Evolutionary conservation across 2,888 invertebrate genomes (phyloP).

Genomic region (Hipparchia semele): DNA sequence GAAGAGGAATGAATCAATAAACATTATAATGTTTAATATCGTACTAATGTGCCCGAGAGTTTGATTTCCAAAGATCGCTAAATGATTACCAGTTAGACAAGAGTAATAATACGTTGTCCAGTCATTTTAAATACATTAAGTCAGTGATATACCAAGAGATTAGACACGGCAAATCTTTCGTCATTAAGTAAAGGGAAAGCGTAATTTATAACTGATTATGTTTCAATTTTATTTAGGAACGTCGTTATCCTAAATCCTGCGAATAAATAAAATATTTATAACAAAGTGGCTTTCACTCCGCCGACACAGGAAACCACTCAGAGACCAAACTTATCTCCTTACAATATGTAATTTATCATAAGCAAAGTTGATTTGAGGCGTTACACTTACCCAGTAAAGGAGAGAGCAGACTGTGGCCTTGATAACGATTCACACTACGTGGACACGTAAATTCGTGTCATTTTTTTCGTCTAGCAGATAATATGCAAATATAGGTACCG

Average conservation of each 20-base stretch:
- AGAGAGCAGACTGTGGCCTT: constrained; percentile 76
- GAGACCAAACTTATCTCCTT: constrained; percentile 73
- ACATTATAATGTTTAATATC: neutral
- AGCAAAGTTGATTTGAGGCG: constrained; percentile 70
- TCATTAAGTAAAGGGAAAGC: constrained; percentile 1
- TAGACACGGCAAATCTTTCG: constrained; percentile 1
- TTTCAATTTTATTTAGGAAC: neutral
- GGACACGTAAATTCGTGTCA: constrained; percentile 71
- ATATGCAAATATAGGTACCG: constrained; percentile 79
- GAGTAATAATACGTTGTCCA: neutral
- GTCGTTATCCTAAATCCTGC: constrained; percentile 30
- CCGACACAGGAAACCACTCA: constrained; percentile 78
- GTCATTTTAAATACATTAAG: constrained; percentile 10
- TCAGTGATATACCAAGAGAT: neutral
- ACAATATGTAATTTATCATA: constrained; percentile 81
- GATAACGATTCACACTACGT: constrained; percentile 73
- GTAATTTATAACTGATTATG: constrained; percentile 1
- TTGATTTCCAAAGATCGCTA: neutral
- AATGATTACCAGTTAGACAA: constrained; percentile 6
- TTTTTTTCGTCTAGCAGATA: constrained; percentile 72
- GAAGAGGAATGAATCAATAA: neutral
- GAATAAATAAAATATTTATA: constrained; percentile 30
- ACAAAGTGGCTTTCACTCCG: constrained; percentile 69
- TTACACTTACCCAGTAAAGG: constrained; percentile 81
- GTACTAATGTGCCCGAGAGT: neutral